Evolutionary conservation across 2,888 invertebrate species (phyloP).

Genomic region (Podotricha telesiphe): DNA sequence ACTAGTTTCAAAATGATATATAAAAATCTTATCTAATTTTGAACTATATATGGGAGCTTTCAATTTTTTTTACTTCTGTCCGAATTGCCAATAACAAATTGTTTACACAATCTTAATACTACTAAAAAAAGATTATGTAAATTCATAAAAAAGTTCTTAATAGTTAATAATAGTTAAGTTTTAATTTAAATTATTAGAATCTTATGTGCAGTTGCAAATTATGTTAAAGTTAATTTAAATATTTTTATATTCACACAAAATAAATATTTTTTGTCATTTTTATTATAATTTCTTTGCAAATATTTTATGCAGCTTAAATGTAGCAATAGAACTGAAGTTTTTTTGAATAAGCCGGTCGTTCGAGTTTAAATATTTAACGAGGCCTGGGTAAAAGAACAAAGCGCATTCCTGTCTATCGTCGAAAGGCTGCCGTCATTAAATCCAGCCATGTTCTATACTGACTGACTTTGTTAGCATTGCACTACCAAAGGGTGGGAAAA

Average conservation of each 20-base stretch:
- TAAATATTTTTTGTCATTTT: not conserved
- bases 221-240: too few species aligned
- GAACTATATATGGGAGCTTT: too few species aligned
- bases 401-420: slow-evolving; percentile 56
- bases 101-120: too few species aligned
- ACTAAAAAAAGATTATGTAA: too few species aligned
- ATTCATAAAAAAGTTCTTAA: too few species aligned
- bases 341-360: slow-evolving; percentile 47
- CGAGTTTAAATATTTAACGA: slow-evolving; percentile 73
- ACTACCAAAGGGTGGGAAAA: slow-evolving; percentile 37
- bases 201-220: too few species aligned
- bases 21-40: too few species aligned
- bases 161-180: too few species aligned
- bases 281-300: slow-evolving; percentile 11
- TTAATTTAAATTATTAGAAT: too few species aligned
- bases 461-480: slow-evolving; percentile 36
- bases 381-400: slow-evolving; percentile 65
- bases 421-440: slow-evolving; percentile 54
- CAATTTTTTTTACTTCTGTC: too few species aligned
- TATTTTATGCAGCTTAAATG: slow-evolving; percentile 39
- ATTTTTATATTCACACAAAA: not conserved
- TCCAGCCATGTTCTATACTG: slow-evolving; percentile 36
- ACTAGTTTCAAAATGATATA: too few species aligned
- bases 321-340: slow-evolving; percentile 42
- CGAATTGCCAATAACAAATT: too few species aligned